Conservation (phyloP, 2,888 invertebrate species). For the Eristalis pertinax region DNA sequence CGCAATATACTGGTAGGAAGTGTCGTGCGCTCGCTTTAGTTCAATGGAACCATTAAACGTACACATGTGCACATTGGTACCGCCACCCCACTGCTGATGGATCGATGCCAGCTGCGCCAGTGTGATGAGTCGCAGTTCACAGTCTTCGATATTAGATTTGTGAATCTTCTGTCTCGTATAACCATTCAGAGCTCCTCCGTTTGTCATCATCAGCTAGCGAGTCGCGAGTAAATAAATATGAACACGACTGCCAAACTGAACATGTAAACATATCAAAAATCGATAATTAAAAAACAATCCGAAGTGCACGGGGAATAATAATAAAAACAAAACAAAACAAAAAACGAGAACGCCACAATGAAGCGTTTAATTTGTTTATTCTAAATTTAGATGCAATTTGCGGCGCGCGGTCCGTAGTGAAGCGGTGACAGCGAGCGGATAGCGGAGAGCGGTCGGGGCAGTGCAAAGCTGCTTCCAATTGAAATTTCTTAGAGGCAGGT, state of each 20-base stretch:
- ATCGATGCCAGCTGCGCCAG: not conserved
- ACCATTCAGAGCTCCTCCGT: not conserved
- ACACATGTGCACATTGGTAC: constrained; percentile 13
- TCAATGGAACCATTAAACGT: constrained; percentile 46
- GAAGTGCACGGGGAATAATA: constrained; percentile 16
- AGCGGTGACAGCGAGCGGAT: not conserved
- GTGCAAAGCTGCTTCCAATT: constrained; percentile 38
- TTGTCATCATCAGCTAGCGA: too few relatives aligned
- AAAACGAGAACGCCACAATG: constrained; percentile 3
- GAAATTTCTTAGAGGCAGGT: constrained; percentile 67
- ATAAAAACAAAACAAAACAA: constrained; percentile 22
- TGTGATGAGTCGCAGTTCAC: not conserved
- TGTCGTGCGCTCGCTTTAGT: constrained; percentile 14
- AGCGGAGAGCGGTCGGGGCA: too few relatives aligned
- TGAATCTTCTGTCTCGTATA: not conserved
- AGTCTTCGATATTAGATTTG: not conserved
- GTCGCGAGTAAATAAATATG: not conserved
- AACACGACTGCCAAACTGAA: not conserved
- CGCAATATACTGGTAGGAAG: not conserved
- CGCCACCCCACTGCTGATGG: not conserved
- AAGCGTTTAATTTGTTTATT: constrained; percentile 56
- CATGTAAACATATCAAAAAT: constrained; percentile 17
- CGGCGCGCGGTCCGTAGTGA: not conserved
- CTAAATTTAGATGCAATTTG: constrained; percentile 66
- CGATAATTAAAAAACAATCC: constrained; percentile 39